These are phyloP conservation scores for Gymnoscopelus braueri DNA, from an alignment of 2,797 vertebrate genomes.

Conservation along the genomic window DNA sequence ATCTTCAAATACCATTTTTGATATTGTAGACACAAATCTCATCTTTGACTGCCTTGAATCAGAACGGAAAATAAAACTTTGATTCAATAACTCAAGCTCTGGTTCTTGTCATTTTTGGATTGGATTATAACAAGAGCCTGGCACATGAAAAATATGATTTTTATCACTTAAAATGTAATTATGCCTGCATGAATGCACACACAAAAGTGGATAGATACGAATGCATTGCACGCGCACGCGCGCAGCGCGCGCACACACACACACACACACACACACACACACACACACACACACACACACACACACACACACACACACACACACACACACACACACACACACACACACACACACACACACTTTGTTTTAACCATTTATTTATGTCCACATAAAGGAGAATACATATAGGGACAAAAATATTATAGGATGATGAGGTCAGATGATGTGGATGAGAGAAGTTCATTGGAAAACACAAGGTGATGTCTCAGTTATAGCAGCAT, in stretches of 20 bases:
- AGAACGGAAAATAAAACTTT: neutral
- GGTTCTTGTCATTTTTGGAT: neutral
- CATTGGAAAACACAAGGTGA: too few relatives aligned
- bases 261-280: constrained; percentile 28
- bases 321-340: constrained; percentile 9
- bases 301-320: constrained; percentile 10
- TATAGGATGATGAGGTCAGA: too few relatives aligned
- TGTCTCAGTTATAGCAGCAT: too few relatives aligned
- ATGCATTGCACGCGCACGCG: neutral
- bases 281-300: constrained; percentile 19
- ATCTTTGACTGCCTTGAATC: neutral
- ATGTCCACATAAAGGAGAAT: too few relatives aligned
- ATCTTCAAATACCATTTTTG: too few relatives aligned
- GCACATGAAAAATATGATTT: neutral
- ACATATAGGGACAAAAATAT: too few relatives aligned
- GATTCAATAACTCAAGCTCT: neutral
- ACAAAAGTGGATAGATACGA: neutral
- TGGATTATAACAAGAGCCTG: neutral
- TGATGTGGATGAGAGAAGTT: too few relatives aligned
- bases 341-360: neutral
- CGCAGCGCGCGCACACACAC: constrained; percentile 10
- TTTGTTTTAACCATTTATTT: too few relatives aligned
- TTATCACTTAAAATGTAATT: neutral
- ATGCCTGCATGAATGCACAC: neutral
- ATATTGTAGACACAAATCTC: too few relatives aligned